A percentile compares a stretch with the other conserved stretches of the same genome.
phyloP scores from a whole-genome alignment of 2,797 vertebrate genomes.

The Mycteria americana region DNA sequence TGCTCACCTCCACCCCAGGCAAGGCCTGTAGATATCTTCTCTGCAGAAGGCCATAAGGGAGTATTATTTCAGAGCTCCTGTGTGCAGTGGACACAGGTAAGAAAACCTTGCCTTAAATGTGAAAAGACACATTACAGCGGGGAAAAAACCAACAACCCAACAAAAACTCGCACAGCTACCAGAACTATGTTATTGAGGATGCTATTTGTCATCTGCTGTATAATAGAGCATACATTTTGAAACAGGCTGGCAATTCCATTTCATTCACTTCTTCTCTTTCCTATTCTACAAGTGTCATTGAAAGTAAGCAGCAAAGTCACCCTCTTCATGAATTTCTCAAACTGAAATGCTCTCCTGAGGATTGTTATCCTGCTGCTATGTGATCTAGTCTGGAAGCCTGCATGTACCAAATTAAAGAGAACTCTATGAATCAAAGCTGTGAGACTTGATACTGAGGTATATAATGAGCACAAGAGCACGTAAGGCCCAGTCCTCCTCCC shows the following conservation, averaged over 20 bases:
- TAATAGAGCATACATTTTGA: slow-evolving; percentile 11
- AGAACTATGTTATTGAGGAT: neutral
- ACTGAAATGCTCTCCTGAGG: slow-evolving; percentile 59
- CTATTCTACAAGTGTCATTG: slow-evolving; percentile 60
- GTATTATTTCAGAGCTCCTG: neutral
- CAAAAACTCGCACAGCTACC: neutral
- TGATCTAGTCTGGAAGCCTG: slow-evolving; percentile 46
- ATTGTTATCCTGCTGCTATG: slow-evolving; percentile 53
- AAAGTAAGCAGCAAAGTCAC: slow-evolving; percentile 62
- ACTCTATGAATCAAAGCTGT: slow-evolving; percentile 62
- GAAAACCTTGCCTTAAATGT: neutral
- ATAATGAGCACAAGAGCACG: slow-evolving; percentile 41
- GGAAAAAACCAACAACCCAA: neutral
- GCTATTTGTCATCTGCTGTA: slow-evolving; percentile 9
- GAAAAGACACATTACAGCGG: neutral
- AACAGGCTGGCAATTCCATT: slow-evolving; percentile 34
- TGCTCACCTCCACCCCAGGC: neutral
- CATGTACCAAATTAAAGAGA: slow-evolving; percentile 51
- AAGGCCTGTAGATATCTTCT: neutral
- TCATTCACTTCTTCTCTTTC: slow-evolving; percentile 44
- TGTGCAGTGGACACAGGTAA: neutral
- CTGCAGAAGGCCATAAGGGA: neutral
- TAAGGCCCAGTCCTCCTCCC: neutral
- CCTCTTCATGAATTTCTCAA: slow-evolving; percentile 60
- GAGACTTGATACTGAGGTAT: slow-evolving; percentile 15